Conservation (phyloP, 1,140 invertebrate species). For the Drosophila cardini region DNA sequence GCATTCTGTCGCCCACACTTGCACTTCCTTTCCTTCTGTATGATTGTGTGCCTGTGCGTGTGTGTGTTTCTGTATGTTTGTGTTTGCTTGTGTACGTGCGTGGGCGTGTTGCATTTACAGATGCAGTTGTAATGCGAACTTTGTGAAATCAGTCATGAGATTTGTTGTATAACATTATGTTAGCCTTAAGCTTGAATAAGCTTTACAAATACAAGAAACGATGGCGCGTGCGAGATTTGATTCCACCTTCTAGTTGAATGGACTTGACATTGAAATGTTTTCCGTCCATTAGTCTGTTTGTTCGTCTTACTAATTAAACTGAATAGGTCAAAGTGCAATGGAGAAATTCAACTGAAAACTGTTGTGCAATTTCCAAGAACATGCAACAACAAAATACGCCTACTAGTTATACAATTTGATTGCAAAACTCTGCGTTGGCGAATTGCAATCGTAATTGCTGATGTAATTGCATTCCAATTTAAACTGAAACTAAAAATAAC, state of each 20-base stretch:
- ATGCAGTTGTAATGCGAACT: neutral
- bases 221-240: neutral
- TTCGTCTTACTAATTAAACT: conserved; percentile 8
- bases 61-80: neutral
- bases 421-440: neutral
- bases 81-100: neutral
- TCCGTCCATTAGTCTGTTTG: neutral
- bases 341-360: neutral
- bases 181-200: neutral
- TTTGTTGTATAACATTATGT: neutral
- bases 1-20: neutral
- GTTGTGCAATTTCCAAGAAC: neutral
- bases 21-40: neutral
- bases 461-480: conserved; percentile 23
- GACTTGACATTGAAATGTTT: conserved; percentile 6
- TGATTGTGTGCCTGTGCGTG: neutral
- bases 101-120: conserved; percentile 8
- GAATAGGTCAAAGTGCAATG: conserved; percentile 26
- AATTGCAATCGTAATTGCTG: conserved; percentile 21
- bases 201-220: neutral
- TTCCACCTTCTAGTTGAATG: conserved; percentile 12
- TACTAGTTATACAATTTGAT: neutral
- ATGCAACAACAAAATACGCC: neutral
- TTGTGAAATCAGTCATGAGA: neutral
- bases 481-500: neutral